Conservation (phyloP, 2,797 vertebrate species). For the Eupleurogrammus muticus region DNA sequence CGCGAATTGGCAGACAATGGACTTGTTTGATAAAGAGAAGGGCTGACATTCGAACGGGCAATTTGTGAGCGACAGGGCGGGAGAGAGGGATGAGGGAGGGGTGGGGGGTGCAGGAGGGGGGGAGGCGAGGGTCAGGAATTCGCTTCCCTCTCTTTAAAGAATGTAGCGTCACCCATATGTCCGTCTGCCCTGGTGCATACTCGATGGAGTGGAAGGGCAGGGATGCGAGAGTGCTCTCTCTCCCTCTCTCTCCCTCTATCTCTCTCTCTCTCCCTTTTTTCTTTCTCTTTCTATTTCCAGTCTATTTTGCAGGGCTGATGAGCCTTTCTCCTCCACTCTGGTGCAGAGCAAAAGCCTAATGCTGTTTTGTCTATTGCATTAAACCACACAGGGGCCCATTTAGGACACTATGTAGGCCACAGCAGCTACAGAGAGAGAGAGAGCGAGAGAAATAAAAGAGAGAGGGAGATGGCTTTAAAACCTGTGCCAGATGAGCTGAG, state of each 20-base stretch:
- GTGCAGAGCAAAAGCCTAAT: slow-evolving; percentile 67
- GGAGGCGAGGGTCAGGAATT: slow-evolving; percentile 75
- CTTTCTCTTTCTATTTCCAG: slow-evolving; percentile 68
- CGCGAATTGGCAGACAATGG: slow-evolving; percentile 79
- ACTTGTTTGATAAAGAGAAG: slow-evolving; percentile 80
- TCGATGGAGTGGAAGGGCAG: slow-evolving; percentile 78
- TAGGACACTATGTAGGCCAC: slow-evolving; percentile 74
- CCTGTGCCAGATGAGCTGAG: slow-evolving; percentile 38
- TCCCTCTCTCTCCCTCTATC: slow-evolving; percentile 58
- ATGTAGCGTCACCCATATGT: slow-evolving; percentile 83
- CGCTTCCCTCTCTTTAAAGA: slow-evolving; percentile 80
- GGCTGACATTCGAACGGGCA: slow-evolving; percentile 81
- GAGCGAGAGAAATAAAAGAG: no score
- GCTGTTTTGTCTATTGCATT: slow-evolving; percentile 75
- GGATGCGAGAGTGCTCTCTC: slow-evolving; percentile 70
- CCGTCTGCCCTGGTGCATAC: slow-evolving; percentile 77
- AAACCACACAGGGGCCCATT: slow-evolving; percentile 72
- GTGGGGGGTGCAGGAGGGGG: slow-evolving; percentile 33
- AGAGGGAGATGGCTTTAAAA: slow-evolving; percentile 49
- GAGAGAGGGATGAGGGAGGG: slow-evolving; percentile 37
- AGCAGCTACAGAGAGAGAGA: slow-evolving; percentile 33
- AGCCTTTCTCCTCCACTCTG: slow-evolving; percentile 60
- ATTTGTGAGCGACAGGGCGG: slow-evolving; percentile 76
- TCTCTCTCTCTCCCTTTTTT: slow-evolving; percentile 55
- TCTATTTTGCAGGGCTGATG: slow-evolving; percentile 67